Evolutionary conservation across 1,140 invertebrate species (phyloP), one percentile per base, ranked within the genome.

Genomic region (Sitobion miscanthi): DNA sequence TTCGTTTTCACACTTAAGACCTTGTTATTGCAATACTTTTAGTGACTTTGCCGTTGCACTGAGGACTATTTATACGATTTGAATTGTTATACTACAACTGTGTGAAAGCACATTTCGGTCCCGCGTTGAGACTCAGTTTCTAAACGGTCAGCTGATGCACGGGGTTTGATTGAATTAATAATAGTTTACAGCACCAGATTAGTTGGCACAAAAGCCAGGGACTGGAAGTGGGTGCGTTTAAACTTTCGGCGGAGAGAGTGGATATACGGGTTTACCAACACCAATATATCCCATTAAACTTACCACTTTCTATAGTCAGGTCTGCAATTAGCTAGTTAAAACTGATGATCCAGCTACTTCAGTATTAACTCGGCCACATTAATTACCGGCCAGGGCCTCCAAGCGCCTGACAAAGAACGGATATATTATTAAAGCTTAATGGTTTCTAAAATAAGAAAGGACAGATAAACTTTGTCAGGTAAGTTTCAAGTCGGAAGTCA

Each of bases 281-380:
- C 77, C 91, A 25, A 92, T 92, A 86, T 86, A 86, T 92, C 91
- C 91, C 91, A 86, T 93, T 93, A 93, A 93, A 82, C 69, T 91
- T 83, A 91, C 91, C 20, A 86, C 91, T 93, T 90, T 90, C 91
- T 57, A 57, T 93, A 93, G 69, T 54, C 21, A 83, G 82, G 82
- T 54, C 17, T 57, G 91, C 82, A 93, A 93, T 93, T 92, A 92
- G 82, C 77, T 92, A 54, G 77, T 85, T 92, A 85, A 91, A 91
- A 92, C 91, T 83, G 91, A 92, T 83, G 77, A 92, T 83, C n/a
- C 47, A 83, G 47, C 69, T 49, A n/a, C 47, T 54, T 52, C 35
- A 57, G 91, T 93, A 86, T 93, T 86, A 93, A 86, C 82, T 93
- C 38, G 21, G 77, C 91, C 82, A 86, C 82, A 93, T 86, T 86